Conservation (phyloP, 2,888 invertebrate species). For the Dolomedes plantarius region DNA sequence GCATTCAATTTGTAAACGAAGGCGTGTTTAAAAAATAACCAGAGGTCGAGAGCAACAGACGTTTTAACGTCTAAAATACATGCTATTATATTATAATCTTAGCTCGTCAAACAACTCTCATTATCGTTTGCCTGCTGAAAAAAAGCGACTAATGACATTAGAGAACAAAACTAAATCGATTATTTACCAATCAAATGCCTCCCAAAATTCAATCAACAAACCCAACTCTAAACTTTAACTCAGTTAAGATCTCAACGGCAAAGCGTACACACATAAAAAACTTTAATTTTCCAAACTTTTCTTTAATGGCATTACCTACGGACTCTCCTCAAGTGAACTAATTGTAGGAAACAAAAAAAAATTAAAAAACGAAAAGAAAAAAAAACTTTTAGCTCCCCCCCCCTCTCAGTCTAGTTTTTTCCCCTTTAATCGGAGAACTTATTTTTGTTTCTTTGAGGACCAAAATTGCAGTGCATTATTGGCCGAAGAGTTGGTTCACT, state of each 20-base stretch:
- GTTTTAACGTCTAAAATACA: no score
- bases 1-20: no score
- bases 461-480: constrained; percentile 35
- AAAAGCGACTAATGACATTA: neutral
- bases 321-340: constrained; percentile 1
- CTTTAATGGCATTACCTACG: constrained; percentile 13
- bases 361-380: neutral
- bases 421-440: constrained; percentile 9
- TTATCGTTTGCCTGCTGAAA: no score
- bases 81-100: no score
- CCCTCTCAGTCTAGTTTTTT: neutral
- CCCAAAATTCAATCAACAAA: constrained; percentile 5
- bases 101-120: no score
- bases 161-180: neutral
- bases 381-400: neutral
- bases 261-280: constrained; percentile 17
- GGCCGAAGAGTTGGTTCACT: constrained; percentile 25
- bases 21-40: no score
- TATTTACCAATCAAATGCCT: neutral
- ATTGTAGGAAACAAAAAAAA: neutral
- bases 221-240: neutral
- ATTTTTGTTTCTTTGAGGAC: constrained; percentile 27
- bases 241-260: neutral
- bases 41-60: no score
- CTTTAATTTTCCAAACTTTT: constrained; percentile 15